phyloP scores from a whole-genome alignment of 2,113 vertebrate genomes.

The Gopherus flavomarginatus region DNA sequence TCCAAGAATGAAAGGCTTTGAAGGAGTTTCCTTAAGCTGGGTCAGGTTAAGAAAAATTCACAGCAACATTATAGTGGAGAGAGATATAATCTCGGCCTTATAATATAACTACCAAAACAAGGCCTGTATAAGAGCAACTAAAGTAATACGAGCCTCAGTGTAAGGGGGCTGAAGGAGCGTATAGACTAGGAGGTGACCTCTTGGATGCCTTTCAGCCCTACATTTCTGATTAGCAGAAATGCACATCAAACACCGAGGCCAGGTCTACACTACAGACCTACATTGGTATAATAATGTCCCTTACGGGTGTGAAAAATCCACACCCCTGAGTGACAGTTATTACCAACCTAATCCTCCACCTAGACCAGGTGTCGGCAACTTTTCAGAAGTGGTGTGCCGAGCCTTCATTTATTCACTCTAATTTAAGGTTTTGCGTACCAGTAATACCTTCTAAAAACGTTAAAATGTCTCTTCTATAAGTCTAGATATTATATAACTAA shows the following conservation, averaged over 20 bases:
- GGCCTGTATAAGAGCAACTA: neutral
- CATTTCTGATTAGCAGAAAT: neutral
- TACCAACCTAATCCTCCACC: neutral
- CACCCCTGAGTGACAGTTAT: neutral
- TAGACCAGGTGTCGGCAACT: neutral
- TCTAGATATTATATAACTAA: too few relatives aligned
- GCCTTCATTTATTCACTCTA: too few relatives aligned
- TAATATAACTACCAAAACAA: neutral
- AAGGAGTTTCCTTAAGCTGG: neutral
- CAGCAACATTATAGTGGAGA: neutral
- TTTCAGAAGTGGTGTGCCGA: too few relatives aligned
- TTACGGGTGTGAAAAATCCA: neutral
- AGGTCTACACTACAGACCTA: neutral
- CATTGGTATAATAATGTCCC: neutral
- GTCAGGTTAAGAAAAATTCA: neutral
- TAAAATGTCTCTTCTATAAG: too few relatives aligned
- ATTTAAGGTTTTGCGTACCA: too few relatives aligned
- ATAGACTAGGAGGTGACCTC: too few relatives aligned
- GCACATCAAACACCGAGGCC: neutral
- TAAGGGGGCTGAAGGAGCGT: neutral
- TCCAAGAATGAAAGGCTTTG: accelerated
- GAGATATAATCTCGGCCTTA: neutral
- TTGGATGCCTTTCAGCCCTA: neutral
- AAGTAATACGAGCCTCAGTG: neutral
- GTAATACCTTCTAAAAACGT: too few relatives aligned